phyloP scores from a whole-genome alignment of 2,888 invertebrate genomes.

The Trilocha varians region DNA sequence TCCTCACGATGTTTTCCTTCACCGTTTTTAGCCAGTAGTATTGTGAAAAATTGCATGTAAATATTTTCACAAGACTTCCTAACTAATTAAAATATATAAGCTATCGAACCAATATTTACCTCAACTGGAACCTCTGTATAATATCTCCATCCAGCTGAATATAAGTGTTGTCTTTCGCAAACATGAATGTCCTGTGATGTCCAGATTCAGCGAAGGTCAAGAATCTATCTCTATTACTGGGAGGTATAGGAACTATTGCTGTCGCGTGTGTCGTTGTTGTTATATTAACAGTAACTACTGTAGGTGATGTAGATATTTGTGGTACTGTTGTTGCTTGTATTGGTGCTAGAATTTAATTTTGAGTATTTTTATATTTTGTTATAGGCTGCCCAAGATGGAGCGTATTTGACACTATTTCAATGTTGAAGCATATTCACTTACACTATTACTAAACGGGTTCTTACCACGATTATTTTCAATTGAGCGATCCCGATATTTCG shows the following conservation, averaged over 20 bases:
- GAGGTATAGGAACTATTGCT: conserved; percentile 77
- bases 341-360: too few relatives aligned
- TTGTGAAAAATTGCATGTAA: too few relatives aligned
- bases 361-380: too few relatives aligned
- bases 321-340: conserved; percentile 53
- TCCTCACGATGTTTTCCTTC: too few relatives aligned
- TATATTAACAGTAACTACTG: conserved; percentile 59
- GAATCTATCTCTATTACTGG: conserved; percentile 82
- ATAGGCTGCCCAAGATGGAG: too few relatives aligned
- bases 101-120: conserved; percentile 71
- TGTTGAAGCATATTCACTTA: too few relatives aligned
- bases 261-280: conserved; percentile 57
- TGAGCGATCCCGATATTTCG: too few relatives aligned
- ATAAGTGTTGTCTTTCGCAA: conserved; percentile 91
- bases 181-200: conserved; percentile 90
- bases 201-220: conserved; percentile 90
- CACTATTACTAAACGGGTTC: too few relatives aligned
- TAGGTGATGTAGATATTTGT: conserved; percentile 33
- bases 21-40: too few relatives aligned
- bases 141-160: conserved; percentile 93
- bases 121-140: conserved; percentile 90
- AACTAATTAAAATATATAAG: not conserved
- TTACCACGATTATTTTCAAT: too few relatives aligned
- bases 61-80: too few relatives aligned
- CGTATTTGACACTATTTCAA: too few relatives aligned